Evolutionary conservation across 92 coral and sea anemone genomes (phyloP).

Genomic region (Micromussa lordhowensis): DNA sequence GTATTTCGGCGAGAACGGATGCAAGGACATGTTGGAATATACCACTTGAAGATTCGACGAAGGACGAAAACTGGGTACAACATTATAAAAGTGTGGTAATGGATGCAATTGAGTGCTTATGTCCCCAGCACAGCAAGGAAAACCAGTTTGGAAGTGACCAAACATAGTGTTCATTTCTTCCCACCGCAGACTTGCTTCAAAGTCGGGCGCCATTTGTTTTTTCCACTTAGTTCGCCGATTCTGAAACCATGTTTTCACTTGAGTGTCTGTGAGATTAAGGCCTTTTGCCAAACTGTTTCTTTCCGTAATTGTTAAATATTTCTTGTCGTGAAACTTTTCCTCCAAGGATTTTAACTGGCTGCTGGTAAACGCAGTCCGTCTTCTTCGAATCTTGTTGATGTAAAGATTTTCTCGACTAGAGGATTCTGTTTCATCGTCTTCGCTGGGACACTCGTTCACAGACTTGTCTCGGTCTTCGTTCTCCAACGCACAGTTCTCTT

Average conservation of each 20-base stretch:
- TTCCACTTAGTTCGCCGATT: slow-evolving; percentile 99
- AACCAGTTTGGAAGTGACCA: slow-evolving; percentile 33
- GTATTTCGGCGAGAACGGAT: slow-evolving; percentile 60
- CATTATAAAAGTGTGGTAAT: slow-evolving; percentile 34
- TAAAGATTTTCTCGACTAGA: slow-evolving; percentile 3
- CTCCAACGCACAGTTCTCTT: not conserved
- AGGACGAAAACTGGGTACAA: slow-evolving; percentile 52
- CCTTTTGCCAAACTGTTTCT: slow-evolving; percentile 92
- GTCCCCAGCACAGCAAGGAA: slow-evolving; percentile 54
- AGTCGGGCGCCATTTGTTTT: slow-evolving; percentile 94
- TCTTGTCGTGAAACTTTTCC: slow-evolving; percentile 95
- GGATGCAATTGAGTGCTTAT: slow-evolving; percentile 52
- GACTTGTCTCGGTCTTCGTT: not conserved
- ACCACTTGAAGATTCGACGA: slow-evolving; percentile 93
- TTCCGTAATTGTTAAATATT: slow-evolving; percentile 96
- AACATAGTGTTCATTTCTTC: slow-evolving; percentile 67
- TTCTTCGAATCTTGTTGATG: slow-evolving; percentile 84
- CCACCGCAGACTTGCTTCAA: slow-evolving; percentile 74
- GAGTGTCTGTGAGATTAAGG: slow-evolving; percentile 93
- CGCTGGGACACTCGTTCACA: not conserved
- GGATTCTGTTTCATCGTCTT: slow-evolving; percentile 13
- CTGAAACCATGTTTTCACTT: slow-evolving; percentile 99
- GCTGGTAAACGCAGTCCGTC: slow-evolving; percentile 98
- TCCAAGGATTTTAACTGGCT: slow-evolving; percentile 94
- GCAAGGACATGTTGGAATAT: slow-evolving; percentile 90